Conservation (phyloP, 2,888 invertebrate species). For the Parnassius mnemosyne region DNA sequence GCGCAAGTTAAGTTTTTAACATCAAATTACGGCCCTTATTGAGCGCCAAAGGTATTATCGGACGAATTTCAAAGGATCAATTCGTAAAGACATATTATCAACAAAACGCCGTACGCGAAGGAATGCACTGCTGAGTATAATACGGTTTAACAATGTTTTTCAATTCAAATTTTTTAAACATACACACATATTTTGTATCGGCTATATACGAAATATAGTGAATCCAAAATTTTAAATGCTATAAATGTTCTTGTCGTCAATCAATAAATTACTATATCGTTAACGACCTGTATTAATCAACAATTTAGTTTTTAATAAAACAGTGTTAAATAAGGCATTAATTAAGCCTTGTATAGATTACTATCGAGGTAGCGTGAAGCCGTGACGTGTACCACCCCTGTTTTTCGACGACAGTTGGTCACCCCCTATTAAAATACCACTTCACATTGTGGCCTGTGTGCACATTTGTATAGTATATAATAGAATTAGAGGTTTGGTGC, state of each 20-base stretch:
- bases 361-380: conserved; percentile 73
- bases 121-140: conserved; percentile 5
- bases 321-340: conserved; percentile 72
- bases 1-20: conserved; percentile 15
- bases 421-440: conserved; percentile 76
- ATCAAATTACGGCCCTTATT: conserved; percentile 21
- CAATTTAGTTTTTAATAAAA: conserved; percentile 43
- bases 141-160: conserved; percentile 3
- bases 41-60: conserved; percentile 15
- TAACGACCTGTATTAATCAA: conserved; percentile 12
- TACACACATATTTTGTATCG: not conserved
- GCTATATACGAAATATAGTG: not conserved
- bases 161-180: not conserved
- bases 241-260: not conserved
- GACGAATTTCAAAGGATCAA: conserved; percentile 18
- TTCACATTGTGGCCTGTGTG: conserved; percentile 78
- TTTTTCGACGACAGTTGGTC: conserved; percentile 78
- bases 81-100: conserved; percentile 6
- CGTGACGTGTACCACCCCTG: conserved; percentile 68
- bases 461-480: conserved; percentile 61
- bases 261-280: not conserved
- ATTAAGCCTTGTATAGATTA: conserved; percentile 73
- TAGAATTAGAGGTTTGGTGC: conserved; percentile 61
- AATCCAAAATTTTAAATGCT: not conserved
- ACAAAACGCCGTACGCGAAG: conserved; percentile 8